phyloP scores from a whole-genome alignment of 2,797 vertebrate genomes.

The Neosilurus mollespiculum region DNA sequence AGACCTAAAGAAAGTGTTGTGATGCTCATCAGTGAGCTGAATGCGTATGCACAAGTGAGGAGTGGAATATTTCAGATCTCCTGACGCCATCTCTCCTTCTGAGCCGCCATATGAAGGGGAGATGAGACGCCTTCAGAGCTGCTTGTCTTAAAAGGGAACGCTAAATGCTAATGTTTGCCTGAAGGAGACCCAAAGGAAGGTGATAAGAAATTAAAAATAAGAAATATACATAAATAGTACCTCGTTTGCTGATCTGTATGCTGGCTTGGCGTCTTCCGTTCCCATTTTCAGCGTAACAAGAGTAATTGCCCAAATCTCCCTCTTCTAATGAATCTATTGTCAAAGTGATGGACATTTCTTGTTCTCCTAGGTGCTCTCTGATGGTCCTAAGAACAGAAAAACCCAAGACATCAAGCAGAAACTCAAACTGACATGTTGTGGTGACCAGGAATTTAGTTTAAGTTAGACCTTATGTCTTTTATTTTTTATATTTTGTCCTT shows the following conservation, averaged over 20 bases:
- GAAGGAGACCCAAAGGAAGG: conserved; percentile 44
- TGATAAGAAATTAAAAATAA: conserved; percentile 26
- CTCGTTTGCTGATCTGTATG: conserved; percentile 89
- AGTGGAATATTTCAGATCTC: conserved; percentile 47
- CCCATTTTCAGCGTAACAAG: conserved; percentile 96
- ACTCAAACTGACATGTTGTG: neutral
- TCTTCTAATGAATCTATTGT: conserved; percentile 93
- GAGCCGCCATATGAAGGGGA: conserved; percentile 50
- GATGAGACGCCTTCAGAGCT: conserved; percentile 52
- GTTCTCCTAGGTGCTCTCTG: conserved; percentile 94
- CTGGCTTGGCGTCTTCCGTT: conserved; percentile 91
- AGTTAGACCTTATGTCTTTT: too few species aligned
- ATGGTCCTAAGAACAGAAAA: conserved; percentile 79
- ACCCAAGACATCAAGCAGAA: neutral
- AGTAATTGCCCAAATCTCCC: conserved; percentile 94
- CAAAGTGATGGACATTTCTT: conserved; percentile 95
- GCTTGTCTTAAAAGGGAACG: conserved; percentile 48
- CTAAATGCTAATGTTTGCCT: conserved; percentile 54
- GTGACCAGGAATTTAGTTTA: conserved; percentile 7
- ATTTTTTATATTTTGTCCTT: too few species aligned
- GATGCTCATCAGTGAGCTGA: conserved; percentile 30
- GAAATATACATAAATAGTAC: conserved; percentile 69
- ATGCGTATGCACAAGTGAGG: conserved; percentile 47
- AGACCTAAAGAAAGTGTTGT: conserved; percentile 3
- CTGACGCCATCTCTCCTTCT: conserved; percentile 45